Evolutionary conservation across 2,113 vertebrate genomes (phyloP), one percentile per base, ranked within the genome.

Genomic region (Cygnus atratus): DNA sequence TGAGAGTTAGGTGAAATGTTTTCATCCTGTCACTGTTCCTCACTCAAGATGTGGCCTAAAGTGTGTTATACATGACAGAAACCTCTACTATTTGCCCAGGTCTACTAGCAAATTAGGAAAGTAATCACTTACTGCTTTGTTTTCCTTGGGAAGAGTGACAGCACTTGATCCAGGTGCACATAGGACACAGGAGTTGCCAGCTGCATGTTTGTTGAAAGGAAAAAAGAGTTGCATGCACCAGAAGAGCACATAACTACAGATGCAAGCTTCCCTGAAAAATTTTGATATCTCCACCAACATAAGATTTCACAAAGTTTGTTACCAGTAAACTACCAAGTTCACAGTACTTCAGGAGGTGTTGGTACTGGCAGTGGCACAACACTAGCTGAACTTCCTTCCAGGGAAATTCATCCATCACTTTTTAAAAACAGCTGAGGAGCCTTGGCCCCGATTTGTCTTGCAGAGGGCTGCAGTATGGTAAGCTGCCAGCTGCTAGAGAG

Each of bases 401-500:
- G 39, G 19, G n/a, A 81, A 84, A 93, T 48, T 25, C 58, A 81
- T 74, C 28, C 33, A 37, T 55, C 67, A 78, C 61, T 73, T 92
- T 57, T 84, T 46, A 5, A 75, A 84, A 84, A 22, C 19, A 63
- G 33, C 33, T 52, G 52, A 55, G 61, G 79, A 81, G 52, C 11
- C 78, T 65, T 91, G 88, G 82, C 65, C 26, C 22, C 22, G 65
- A 50, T 84, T 84, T 88, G 28, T 71, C 31, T 80, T 84, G 68
- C 59, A 46, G 72, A 46, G 68, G 78, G 25, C 94, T 87, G 92
- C 96, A 84, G 94, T 52, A 29, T 74, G 88, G 86, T 84, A 76
- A 93, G 58, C 55, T 90, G 92, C 94, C 96, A 96, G 84, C 68
- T 93, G 50, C 88, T 62, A 75, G 80, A 37, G 10, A 94, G 50